phyloP scores from a whole-genome alignment of 2,888 invertebrate genomes.

The Aleiodes leptofemur region DNA sequence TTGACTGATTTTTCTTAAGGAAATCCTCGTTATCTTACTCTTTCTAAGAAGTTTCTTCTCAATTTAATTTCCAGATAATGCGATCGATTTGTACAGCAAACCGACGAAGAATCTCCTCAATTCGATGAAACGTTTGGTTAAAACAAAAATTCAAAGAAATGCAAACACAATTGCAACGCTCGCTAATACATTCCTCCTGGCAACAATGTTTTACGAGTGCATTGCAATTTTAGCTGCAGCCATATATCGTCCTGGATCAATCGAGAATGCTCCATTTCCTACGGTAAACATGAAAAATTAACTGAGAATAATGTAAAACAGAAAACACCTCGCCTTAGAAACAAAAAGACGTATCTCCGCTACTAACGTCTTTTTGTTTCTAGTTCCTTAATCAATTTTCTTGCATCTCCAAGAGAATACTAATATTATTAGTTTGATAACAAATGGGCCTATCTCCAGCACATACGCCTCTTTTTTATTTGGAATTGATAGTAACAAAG shows the following conservation, averaged over 20 bases:
- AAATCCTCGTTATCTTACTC: too few relatives aligned
- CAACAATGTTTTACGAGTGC: constrained; percentile 61
- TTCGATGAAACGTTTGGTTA: constrained; percentile 56
- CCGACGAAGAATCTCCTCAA: constrained; percentile 53
- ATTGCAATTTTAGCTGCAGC: constrained; percentile 47
- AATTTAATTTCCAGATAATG: not conserved
- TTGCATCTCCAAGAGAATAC: too few relatives aligned
- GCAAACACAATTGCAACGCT: constrained; percentile 54
- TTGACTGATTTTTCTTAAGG: too few relatives aligned
- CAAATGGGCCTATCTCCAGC: too few relatives aligned
- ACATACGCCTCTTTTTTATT: too few relatives aligned
- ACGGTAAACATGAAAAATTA: constrained; percentile 19
- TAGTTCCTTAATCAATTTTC: too few relatives aligned
- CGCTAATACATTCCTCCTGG: constrained; percentile 61
- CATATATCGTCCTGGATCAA: constrained; percentile 41
- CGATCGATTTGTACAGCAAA: constrained; percentile 10
- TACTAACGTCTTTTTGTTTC: too few relatives aligned
- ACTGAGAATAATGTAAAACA: not conserved
- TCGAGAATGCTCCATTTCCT: not conserved
- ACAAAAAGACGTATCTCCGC: too few relatives aligned
- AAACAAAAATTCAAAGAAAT: constrained; percentile 37
- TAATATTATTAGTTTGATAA: too few relatives aligned
- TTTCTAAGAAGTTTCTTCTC: too few relatives aligned
- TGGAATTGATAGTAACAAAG: too few relatives aligned
- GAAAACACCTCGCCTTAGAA: not conserved